Conservation (phyloP, 2,888 invertebrate genomes). For the Dicroscelio sp. region DNA sequence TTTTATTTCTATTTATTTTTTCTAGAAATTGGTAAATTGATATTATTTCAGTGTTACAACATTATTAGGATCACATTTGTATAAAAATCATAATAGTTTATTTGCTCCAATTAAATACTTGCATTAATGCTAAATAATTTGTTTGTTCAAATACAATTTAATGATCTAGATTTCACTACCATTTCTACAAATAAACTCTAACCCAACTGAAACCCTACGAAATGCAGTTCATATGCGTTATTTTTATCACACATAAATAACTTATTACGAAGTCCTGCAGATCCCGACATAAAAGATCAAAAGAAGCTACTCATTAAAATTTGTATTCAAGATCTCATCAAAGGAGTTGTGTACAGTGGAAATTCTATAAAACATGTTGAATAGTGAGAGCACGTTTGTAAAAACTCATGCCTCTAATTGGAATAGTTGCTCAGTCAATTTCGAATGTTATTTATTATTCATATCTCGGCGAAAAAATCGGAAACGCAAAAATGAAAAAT, state of each 20-base stretch:
- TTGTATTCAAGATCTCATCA: constrained; percentile 26
- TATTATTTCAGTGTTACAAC: no score
- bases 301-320: constrained; percentile 47
- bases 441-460: not conserved
- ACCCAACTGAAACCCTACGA: no score
- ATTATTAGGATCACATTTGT: no score
- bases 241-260: constrained; percentile 49
- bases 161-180: no score
- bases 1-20: constrained; percentile 56
- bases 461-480: not conserved
- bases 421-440: not conserved
- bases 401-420: not conserved
- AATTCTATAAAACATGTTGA: not conserved
- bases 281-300: constrained; percentile 14
- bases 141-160: no score
- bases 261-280: constrained; percentile 4
- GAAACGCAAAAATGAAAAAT: not conserved
- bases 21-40: no score
- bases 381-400: not conserved
- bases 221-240: no score
- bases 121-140: no score
- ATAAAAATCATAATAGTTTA: no score
- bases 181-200: no score
- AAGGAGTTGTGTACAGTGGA: constrained; percentile 6
- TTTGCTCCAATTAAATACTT: no score